Conservation (phyloP, 2,113 vertebrate genomes). For the Dromaius novaehollandiae region DNA sequence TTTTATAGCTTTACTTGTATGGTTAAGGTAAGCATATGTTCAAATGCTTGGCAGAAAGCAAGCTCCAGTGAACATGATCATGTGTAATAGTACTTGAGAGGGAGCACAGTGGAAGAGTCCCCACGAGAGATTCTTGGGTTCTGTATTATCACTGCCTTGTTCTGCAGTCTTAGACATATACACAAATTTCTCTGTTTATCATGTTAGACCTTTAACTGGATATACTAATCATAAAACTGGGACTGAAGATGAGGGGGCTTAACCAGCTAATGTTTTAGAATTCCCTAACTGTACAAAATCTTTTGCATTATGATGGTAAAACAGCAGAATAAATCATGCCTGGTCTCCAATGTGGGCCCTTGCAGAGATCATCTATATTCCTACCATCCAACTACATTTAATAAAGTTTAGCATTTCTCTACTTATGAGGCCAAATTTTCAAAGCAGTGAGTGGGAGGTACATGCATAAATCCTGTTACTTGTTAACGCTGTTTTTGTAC, state of each 20-base stretch:
- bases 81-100: not conserved
- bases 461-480: conserved; percentile 48
- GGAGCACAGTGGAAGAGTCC: not conserved
- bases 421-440: conserved; percentile 41
- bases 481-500: conserved; percentile 1
- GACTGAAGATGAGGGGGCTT: not conserved
- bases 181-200: not conserved
- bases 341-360: not conserved
- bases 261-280: not conserved
- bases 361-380: conserved; percentile 13
- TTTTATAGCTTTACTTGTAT: not conserved
- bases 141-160: not conserved
- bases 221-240: not conserved
- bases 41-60: not conserved
- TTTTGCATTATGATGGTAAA: not conserved
- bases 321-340: not conserved
- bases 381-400: conserved; percentile 20
- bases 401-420: conserved; percentile 37
- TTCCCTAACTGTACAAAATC: not conserved
- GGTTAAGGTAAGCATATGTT: not conserved
- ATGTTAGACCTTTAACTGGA: not conserved
- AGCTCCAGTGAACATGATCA: not conserved
- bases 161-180: not conserved
- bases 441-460: conserved; percentile 39
- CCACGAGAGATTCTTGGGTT: not conserved